Evolutionary conservation across 2,113 vertebrate species (phyloP).

Genomic region (Cervus canadensis): DNA sequence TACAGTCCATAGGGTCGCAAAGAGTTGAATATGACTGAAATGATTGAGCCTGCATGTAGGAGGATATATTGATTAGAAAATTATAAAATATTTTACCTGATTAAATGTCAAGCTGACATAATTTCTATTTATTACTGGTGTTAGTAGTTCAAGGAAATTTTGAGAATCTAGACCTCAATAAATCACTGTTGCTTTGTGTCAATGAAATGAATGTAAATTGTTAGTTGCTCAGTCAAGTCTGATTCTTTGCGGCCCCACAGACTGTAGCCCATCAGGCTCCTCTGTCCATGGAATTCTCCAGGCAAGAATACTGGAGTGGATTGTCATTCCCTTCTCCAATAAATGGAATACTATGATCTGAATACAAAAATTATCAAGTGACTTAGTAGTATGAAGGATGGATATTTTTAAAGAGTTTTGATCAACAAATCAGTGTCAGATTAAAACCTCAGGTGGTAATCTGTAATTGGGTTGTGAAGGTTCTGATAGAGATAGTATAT

Average conservation of each 20-base stretch:
- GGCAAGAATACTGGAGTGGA: not conserved
- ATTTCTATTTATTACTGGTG: not conserved
- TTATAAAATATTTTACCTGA: not conserved
- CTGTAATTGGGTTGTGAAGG: not conserved
- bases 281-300: not conserved
- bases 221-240: not conserved
- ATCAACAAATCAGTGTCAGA: not conserved
- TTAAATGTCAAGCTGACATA: not conserved
- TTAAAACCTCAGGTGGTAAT: not conserved
- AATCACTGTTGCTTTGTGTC: not conserved
- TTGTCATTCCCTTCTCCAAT: not conserved
- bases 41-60: too few species aligned
- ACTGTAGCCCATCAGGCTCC: not conserved
- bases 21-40: not conserved
- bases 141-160: not conserved
- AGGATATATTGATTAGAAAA: not conserved
- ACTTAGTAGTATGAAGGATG: not conserved
- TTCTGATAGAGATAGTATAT: not conserved
- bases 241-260: accelerated
- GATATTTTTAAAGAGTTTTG: not conserved
- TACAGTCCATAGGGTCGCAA: accelerated
- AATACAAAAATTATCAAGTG: not conserved
- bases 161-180: not conserved
- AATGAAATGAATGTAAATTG: not conserved
- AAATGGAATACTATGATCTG: not conserved